Evolutionary conservation across 2,888 invertebrate genomes (phyloP).

Genomic region (Acronicta leporina): DNA sequence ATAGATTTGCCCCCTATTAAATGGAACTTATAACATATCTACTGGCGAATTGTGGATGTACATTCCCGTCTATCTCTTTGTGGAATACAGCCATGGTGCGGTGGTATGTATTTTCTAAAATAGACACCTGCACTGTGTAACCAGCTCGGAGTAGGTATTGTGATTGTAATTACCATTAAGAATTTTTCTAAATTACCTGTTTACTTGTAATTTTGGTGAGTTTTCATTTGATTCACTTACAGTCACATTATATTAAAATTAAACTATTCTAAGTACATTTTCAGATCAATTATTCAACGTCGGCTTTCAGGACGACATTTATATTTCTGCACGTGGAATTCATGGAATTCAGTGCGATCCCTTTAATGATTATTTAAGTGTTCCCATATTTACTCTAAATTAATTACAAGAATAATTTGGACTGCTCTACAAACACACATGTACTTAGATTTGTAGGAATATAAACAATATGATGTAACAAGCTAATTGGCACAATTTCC

Average conservation of each 20-base stretch:
- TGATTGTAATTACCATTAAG: too few relatives aligned
- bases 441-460: slow-evolving; percentile 8
- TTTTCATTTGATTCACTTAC: neutral
- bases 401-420: slow-evolving; percentile 24
- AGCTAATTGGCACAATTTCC: slow-evolving; percentile 42
- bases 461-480: slow-evolving; percentile 33
- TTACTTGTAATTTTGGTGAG: too few relatives aligned
- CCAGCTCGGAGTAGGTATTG: too few relatives aligned
- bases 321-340: slow-evolving; percentile 34
- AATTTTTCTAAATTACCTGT: too few relatives aligned
- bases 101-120: too few relatives aligned
- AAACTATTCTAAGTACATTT: slow-evolving; percentile 37
- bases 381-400: slow-evolving; percentile 32
- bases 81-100: too few relatives aligned
- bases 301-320: slow-evolving; percentile 41
- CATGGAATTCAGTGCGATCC: slow-evolving; percentile 31
- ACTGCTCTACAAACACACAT: slow-evolving; percentile 24
- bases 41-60: too few relatives aligned
- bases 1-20: too few relatives aligned
- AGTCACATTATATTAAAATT: slow-evolving; percentile 38
- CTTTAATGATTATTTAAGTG: slow-evolving; percentile 45
- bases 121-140: too few relatives aligned
- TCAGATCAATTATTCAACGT: slow-evolving; percentile 38
- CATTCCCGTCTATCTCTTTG: too few relatives aligned
- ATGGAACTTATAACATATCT: too few relatives aligned